Percentiles rank a stretch among this genome's conserved stretches.
Conservation (phyloP, 2,888 invertebrate species). For the Noctua comes region DNA sequence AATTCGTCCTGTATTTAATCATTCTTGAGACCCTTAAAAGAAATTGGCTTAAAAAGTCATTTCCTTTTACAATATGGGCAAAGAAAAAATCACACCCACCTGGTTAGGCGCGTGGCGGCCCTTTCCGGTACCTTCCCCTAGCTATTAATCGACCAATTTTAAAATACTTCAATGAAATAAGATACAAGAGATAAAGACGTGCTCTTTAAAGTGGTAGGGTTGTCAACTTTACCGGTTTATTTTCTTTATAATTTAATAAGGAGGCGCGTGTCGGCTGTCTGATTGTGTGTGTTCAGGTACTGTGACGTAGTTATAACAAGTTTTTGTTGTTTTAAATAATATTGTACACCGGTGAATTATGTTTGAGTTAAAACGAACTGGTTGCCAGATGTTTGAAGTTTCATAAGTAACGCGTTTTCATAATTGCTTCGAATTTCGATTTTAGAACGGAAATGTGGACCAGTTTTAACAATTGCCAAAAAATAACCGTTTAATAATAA, state of each 20-base stretch:
- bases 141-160: constrained; percentile 64
- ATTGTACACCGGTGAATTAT: constrained; percentile 65
- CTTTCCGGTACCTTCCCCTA: constrained; percentile 81
- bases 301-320: constrained; percentile 78
- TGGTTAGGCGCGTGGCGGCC: constrained; percentile 81
- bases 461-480: constrained; percentile 10
- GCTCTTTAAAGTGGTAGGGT: constrained; percentile 55
- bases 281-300: constrained; percentile 79
- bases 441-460: constrained; percentile 11
- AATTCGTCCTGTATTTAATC: constrained; percentile 44
- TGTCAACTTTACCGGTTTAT: constrained; percentile 77
- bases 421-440: constrained; percentile 13
- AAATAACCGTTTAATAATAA: constrained; percentile 3
- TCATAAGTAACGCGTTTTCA: constrained; percentile 19
- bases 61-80: constrained; percentile 70
- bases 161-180: constrained; percentile 65
- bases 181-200: constrained; percentile 27
- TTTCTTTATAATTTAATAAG: constrained; percentile 89
- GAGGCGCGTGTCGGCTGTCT: constrained; percentile 83
- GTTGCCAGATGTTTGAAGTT: constrained; percentile 58
- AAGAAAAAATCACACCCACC: constrained; percentile 79
- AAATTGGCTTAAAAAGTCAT: constrained; percentile 73
- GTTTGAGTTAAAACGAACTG: constrained; percentile 52
- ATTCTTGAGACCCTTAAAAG: constrained; percentile 59
- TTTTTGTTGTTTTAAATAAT: constrained; percentile 69